Percentiles rank a stretch among this genome's conserved stretches.
Evolutionary conservation across 2,113 vertebrate species (phyloP).

Genomic region (Stomatorhinus ivindoensis): DNA sequence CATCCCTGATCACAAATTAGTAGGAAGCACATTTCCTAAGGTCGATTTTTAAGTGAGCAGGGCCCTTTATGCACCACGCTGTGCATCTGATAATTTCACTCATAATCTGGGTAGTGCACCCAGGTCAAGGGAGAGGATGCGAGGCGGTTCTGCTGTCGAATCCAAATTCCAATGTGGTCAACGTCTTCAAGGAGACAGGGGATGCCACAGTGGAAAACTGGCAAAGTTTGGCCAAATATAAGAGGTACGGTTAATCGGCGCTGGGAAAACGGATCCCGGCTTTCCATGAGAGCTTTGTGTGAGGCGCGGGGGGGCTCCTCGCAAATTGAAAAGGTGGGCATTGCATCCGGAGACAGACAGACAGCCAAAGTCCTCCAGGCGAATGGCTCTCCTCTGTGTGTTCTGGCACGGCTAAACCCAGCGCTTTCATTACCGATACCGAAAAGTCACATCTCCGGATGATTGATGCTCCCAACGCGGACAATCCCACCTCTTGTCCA

Average conservation of each 20-base stretch:
- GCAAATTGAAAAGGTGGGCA: background rate
- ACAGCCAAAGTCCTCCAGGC: conserved; percentile 1
- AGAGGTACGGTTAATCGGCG: background rate
- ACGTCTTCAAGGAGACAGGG: background rate
- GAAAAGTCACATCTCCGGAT: conserved; percentile 8
- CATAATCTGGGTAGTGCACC: background rate
- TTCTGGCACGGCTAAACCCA: background rate
- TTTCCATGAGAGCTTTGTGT: background rate
- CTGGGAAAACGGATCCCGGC: background rate
- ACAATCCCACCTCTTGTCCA: conserved; percentile 7
- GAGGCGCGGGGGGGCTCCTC: background rate
- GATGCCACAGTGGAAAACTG: conserved; percentile 15
- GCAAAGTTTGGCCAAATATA: background rate
- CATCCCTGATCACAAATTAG: background rate
- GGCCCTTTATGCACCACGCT: background rate
- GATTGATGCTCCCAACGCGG: background rate
- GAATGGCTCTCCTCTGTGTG: background rate
- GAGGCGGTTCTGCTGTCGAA: background rate
- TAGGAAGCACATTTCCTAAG: background rate
- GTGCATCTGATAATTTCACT: background rate
- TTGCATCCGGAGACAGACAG: background rate
- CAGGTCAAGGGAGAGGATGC: background rate
- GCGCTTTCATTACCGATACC: conserved; percentile 6
- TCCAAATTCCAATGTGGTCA: background rate
- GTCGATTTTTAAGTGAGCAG: background rate